These are phyloP conservation scores for Oenanthe melanoleuca DNA, from an alignment of 2,113 vertebrate genomes.

Conservation along the genomic window DNA sequence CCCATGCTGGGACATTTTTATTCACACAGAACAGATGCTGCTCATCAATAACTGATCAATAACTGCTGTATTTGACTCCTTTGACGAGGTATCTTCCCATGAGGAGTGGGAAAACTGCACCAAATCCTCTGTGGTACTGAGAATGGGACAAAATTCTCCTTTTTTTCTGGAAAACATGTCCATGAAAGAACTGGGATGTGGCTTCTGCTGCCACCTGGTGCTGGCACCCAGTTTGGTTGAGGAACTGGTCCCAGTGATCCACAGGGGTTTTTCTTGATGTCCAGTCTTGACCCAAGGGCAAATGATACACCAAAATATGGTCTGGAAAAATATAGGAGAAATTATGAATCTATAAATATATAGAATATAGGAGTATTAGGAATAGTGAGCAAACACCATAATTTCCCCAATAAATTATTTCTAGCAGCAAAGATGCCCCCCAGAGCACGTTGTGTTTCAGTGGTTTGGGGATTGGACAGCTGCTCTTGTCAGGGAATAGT, in stretches of 20 bases:
- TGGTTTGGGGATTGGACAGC: neutral
- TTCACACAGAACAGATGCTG: no score
- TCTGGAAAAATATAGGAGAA: neutral
- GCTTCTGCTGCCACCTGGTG: slow-evolving; percentile 39
- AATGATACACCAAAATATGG: neutral
- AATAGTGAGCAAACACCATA: neutral
- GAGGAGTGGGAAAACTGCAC: rapidly evolving
- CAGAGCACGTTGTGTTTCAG: neutral
- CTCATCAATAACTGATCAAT: neutral
- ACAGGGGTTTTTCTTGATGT: rapidly evolving
- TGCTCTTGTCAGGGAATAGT: neutral
- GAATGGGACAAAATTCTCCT: neutral
- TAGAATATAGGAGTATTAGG: neutral
- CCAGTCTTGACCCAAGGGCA: neutral
- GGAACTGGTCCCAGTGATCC: neutral
- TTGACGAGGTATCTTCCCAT: neutral
- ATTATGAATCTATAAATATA: rapidly evolving
- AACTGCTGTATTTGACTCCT: neutral
- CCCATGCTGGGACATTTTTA: rapidly evolving
- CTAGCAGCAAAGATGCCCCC: neutral
- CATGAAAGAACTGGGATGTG: neutral
- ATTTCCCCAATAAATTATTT: neutral
- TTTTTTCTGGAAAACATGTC: neutral
- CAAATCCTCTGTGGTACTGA: rapidly evolving
- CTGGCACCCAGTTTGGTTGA: neutral